Base-by-base conservation (phyloP, 1,140 invertebrate genomes). In the Trialeurodes vaporariorum region DNA sequence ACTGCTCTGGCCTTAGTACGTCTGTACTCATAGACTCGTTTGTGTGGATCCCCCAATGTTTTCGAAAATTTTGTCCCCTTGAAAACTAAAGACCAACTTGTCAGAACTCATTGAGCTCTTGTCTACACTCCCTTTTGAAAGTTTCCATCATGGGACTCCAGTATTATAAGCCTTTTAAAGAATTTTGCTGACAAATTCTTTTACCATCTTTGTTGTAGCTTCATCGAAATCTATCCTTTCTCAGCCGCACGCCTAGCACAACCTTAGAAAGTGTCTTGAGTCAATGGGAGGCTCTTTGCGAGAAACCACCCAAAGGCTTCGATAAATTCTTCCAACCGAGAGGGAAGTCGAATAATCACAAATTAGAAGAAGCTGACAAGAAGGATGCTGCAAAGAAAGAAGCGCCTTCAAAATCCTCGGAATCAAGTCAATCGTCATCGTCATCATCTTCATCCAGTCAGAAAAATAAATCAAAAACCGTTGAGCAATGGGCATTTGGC, bases 271-370 rank as follows among this genome's bases (percentile, higher is more conserved):
- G 73, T 26, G 70, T 84, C 17, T 75, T 83, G 69, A 76, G 81
- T 27, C 79, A 85, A 68, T 84, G 82, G 78, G 78, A 74, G 68
- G 70, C 81, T 64, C 84, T 88, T 70, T 86, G 84, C 74, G 83
- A 89, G 70, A 86, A 88, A 72, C 86, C 88, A 11, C 90, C 92
- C 0, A 94, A 94, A 82, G 93, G 93, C 23, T 96, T 95, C 79
- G 93, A 94, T 77, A 95, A 95, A 73, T 96, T 89, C 77, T 95
- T 91, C 73, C 85, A 87, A 76, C 84, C 83, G 65, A 59, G 75
- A 72, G 70, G 72, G 73, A 71, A 60, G 68, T 1, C 66, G 70
- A 49, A 73, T 78, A 66, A 71, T 64, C 26, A 83, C 75, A 70
- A 76, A 60, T 70, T 81, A 79, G 68, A 76, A 71, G 64, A 71